Conservation (phyloP, 2,888 invertebrate species). For the Sminthurides aquaticus region DNA sequence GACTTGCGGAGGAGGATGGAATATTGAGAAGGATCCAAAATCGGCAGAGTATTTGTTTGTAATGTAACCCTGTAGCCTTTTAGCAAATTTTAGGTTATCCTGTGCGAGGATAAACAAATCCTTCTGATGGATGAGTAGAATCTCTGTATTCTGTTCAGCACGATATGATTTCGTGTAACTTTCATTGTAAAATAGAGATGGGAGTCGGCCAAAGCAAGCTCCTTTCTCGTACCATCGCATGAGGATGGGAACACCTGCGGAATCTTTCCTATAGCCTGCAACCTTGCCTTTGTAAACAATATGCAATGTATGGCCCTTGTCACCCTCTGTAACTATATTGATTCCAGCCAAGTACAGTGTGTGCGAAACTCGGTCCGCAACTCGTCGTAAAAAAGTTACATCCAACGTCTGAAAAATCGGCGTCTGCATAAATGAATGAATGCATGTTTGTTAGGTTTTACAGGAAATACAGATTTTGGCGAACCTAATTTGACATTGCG, state of each 20-base stretch:
- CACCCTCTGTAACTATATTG: conserved; percentile 34
- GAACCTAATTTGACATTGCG: background rate
- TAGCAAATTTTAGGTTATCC: conserved; percentile 13
- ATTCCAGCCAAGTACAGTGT: conserved; percentile 33
- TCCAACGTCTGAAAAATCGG: conserved; percentile 16
- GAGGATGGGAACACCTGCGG: conserved; percentile 20
- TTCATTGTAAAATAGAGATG: conserved; percentile 32
- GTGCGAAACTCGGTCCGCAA: conserved; percentile 26
- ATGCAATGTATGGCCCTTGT: conserved; percentile 31
- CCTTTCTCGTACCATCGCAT: conserved; percentile 29
- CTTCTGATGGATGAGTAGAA: conserved; percentile 29
- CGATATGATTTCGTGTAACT: conserved; percentile 35
- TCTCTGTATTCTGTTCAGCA: conserved; percentile 31
- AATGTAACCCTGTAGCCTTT: conserved; percentile 11
- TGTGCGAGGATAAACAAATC: conserved; percentile 19
- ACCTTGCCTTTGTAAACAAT: conserved; percentile 36
- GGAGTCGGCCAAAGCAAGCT: conserved; percentile 32
- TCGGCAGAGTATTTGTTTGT: background rate
- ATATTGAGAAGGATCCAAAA: background rate
- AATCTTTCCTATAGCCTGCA: conserved; percentile 27
- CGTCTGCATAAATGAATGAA: background rate
- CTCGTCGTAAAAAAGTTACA: conserved; percentile 24
- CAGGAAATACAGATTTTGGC: background rate
- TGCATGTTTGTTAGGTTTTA: no score
- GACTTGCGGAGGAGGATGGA: background rate